Base-by-base conservation (phyloP, 2,888 invertebrate species). In the Cyclophora punctaria region DNA sequence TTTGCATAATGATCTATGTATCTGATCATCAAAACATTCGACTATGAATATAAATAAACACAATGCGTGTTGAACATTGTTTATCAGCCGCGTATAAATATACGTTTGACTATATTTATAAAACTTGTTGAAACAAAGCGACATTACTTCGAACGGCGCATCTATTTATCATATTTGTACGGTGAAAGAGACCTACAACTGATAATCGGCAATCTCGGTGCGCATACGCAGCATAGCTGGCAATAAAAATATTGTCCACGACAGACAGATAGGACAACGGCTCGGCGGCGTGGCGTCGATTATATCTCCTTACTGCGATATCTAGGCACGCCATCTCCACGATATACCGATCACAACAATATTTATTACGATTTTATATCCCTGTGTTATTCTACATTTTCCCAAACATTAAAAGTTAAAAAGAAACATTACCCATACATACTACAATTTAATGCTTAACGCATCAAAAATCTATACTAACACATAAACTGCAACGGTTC, bases 181-280 rank as follows among this genome's bases (percentile, higher is more conserved):
- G 75, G 75, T 75, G 74, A 73, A 55, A 67, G 57, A 70, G 71
- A 71, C 68, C 70, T 61, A 60, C 59, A 57, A 55, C 65, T 69
- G 76, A 79, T 77, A 75, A 58, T 70, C 77, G 75, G 59, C 77
- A 76, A 75, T 67, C 56, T 49, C 52, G 57, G 63, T 48, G 53
- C 49, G 60, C 70, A 73, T 70, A 69, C 64, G 66, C 60, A 55
- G 69, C 65, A 75, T 74, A 61, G 69, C 68, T 68, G 62, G 66
- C 64, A 69, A 67, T 73, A 66, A 77, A 76, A 75, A 79, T 75
- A 75, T 71, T 73, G 70, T 70, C 71, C 64, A 61, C 66, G 58
- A 62, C 64, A 63, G 62, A 64, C 20, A 20, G 20, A 20, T 57
- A 60, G 63, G 60, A 61, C 59, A 56, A 57, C 66, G 37, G 4